Conservation (phyloP, 2,113 vertebrate genomes). For the Rhea americana region DNA sequence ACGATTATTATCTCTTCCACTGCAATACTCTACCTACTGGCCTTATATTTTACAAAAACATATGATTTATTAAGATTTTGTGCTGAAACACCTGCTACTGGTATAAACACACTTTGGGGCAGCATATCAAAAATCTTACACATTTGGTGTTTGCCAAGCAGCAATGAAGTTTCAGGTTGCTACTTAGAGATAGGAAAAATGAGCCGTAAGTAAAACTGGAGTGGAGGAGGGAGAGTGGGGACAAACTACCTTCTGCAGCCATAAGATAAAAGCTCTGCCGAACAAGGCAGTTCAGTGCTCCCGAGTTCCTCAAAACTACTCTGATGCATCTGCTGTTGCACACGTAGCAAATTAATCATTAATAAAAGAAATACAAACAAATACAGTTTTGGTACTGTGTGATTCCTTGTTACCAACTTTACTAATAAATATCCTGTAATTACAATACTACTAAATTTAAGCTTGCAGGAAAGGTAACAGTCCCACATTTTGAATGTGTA, state of each 20-base stretch:
- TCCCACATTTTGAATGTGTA: not conserved
- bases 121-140: conserved; percentile 33
- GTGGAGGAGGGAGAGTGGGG: not conserved
- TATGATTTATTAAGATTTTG: conserved; percentile 10
- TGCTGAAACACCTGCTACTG: conserved; percentile 39
- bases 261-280: not conserved
- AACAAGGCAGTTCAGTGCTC: not conserved
- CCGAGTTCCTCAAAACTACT: not conserved
- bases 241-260: not conserved
- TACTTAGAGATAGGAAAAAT: conserved; percentile 34
- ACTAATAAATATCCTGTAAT: not conserved
- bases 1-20: conserved; percentile 21
- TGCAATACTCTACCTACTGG: conserved; percentile 5
- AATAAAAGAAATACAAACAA: not conserved
- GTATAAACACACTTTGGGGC: not conserved
- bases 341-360: not conserved
- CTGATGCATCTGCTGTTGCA: not conserved
- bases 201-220: conserved; percentile 47
- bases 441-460: not conserved
- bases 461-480: not conserved
- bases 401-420: not conserved
- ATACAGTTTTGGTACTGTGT: not conserved
- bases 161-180: conserved; percentile 43
- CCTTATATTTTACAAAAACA: conserved; percentile 38
- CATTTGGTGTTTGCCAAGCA: not conserved